Evolutionary conservation across 2,113 vertebrate genomes (phyloP), one percentile per base, ranked within the genome.

Genomic region (Melanerpes aurifrons): DNA sequence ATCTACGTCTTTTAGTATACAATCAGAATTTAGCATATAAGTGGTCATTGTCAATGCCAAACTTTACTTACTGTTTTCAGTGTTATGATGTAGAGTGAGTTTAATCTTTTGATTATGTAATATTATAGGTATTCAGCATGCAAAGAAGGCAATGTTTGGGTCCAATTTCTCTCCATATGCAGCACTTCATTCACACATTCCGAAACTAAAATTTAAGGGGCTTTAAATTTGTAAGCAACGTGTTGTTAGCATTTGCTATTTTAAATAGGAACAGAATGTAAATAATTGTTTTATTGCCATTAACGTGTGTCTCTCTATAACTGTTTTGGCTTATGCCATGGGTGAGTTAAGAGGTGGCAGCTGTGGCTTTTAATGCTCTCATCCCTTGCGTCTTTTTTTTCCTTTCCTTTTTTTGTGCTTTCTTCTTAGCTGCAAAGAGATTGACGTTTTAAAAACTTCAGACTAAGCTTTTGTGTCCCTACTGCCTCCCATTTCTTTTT

Each of bases 221-320:
- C 70, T 82, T 82, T 94, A 81, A 83, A 96, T 97, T 69, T 70
- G 57, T 16, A 58, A 97, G 92, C 12, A 48, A 84, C 79, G 20
- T 76, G 84, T 93, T 96, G 92, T 90, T 97, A 94, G 75, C 67
- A 89, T 67, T 97, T 97, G 93, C 96, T 97, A 82, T 96, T 96
- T 95, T 93, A 92, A 96, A 73, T 77, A 92, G 86, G 82, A 56
- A 92, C 82, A 78, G 82, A 96, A 89, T 37, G 47, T 71, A 93
- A 69, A 13, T 90, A 94, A 94, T 94, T 61, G 64, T 88, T 97
- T 97, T 92, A 96, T 61, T 97, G 57, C 74, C 31, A 22, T 92
- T 31, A 18, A 43, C 91, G 89, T 96, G 94, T 96, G 95, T 94
- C 91, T 96, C 85, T 86, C 81, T 28, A 6, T 96, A 95, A 97